Conservation (phyloP, 2,888 invertebrate species). For the Aricia artaxerxes region DNA sequence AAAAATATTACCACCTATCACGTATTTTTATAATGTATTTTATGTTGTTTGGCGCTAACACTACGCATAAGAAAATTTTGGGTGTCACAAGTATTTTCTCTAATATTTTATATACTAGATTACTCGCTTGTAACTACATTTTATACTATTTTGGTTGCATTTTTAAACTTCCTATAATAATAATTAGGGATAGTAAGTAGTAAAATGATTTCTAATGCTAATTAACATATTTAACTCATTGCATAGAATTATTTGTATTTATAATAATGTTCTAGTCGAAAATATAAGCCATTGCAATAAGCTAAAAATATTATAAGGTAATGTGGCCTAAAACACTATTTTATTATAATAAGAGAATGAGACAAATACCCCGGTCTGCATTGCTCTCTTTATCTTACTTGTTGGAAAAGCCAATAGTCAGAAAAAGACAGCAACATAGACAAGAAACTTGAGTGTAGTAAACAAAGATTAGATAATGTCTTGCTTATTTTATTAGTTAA, state of each 20-base stretch:
- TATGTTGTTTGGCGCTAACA: not conserved
- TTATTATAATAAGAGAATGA: conserved; percentile 13
- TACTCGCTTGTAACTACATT: not conserved
- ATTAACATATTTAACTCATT: conserved; percentile 33
- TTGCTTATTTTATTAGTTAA: not conserved
- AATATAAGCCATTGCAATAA: conserved; percentile 79
- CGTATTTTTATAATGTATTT: not conserved
- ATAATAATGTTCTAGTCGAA: conserved; percentile 77
- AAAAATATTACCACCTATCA: not conserved
- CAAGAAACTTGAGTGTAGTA: not conserved
- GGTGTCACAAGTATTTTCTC: conserved; percentile 14
- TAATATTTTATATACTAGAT: not conserved
- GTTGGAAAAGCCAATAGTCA: too few relatives aligned
- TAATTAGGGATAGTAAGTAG: conserved; percentile 20
- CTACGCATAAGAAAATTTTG: not conserved
- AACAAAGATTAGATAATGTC: not conserved
- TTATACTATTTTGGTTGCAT: conserved; percentile 22
- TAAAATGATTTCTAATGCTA: conserved; percentile 15
- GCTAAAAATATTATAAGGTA: conserved; percentile 46
- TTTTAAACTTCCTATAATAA: not conserved
- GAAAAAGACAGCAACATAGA: not conserved
- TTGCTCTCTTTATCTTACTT: not conserved
- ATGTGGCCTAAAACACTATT: conserved; percentile 39
- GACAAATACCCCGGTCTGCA: not conserved
- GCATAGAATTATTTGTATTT: conserved; percentile 64